Evolutionary conservation across 2,113 vertebrate genomes (phyloP), one percentile per base, ranked within the genome.

Genomic region (Oenanthe melanoleuca): DNA sequence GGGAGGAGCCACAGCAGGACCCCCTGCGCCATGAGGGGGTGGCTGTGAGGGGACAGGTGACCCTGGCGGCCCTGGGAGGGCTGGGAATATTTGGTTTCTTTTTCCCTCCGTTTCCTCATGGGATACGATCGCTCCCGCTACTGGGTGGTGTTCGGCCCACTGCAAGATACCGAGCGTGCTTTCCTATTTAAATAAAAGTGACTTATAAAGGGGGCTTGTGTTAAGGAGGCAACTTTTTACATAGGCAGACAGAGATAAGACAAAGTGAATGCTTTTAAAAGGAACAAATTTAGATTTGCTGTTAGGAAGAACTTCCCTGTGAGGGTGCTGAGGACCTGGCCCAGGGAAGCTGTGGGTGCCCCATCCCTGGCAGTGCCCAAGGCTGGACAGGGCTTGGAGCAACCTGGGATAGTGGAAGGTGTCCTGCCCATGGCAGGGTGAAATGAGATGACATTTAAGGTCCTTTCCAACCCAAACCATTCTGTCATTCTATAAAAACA

Each of bases 91-190:
- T 21, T 2, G 14, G 34, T 16, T 19, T 4, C 4, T 15, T 44
- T 22, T 19, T 3, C 9, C 2, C 6, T 26, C 19, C 0, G 0
- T 53, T 75, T 80, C 20, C 21, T 19, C 8, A 0, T n/a, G 50
- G 22, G 13, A 9, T 47, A 7, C 0, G 1, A 6, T 22, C 0
- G 1, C 12, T 64, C 6, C 7, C 25, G 20, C 5, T 8, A 0
- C 14, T 15, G 33, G 0, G 5, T n/a, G 18, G 0, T 28, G 40
- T 13, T 25, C 8, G 40, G 40, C 40, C 40, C 40, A 16, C 40
- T 42, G 14, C 1, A 10, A 34, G 8, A 9, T 21, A 18, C 14
- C 0, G 1, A 19, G 9, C 0, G 1, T 10, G 11, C 18, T 52
- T 49, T 64, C 6, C 38, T 29, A 2, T 73, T 23, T 61, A 31